phyloP scores from a whole-genome alignment of 2,797 vertebrate species.

The Paguma larvata region DNA sequence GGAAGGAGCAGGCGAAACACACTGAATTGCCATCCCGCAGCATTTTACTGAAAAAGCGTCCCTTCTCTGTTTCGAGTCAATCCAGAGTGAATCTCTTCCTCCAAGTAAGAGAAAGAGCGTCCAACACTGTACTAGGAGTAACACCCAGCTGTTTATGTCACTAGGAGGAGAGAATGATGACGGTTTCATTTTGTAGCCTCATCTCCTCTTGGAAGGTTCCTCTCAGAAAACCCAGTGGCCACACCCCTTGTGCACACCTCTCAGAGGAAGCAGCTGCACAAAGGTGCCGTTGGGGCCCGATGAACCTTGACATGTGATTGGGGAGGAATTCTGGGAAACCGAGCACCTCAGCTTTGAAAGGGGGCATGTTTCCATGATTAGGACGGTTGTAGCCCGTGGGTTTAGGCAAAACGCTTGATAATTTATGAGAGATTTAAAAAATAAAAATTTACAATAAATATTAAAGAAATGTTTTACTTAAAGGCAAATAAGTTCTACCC shows the following conservation, averaged over 20 bases:
- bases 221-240: slow-evolving; percentile 25
- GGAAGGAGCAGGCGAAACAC: slow-evolving; percentile 15
- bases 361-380: not conserved
- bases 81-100: slow-evolving; percentile 64
- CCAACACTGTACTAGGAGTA: slow-evolving; percentile 43
- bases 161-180: not conserved
- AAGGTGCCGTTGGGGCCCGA: not conserved
- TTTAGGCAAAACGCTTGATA: not conserved
- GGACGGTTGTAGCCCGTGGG: not conserved
- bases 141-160: slow-evolving; percentile 67
- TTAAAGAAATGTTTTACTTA: not conserved
- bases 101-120: slow-evolving; percentile 55
- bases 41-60: slow-evolving; percentile 60
- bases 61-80: slow-evolving; percentile 64
- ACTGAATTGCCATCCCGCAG: slow-evolving; percentile 57
- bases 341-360: not conserved
- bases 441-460: not conserved
- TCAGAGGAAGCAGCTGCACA: slow-evolving; percentile 10
- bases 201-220: slow-evolving; percentile 61
- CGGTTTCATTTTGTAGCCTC: slow-evolving; percentile 60
- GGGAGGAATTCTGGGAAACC: not conserved
- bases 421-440: not conserved
- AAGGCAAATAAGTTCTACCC: not conserved
- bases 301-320: not conserved
- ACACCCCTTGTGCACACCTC: not conserved